Percentiles rank a stretch among this genome's conserved stretches.
These are phyloP conservation scores for Xenus cinereus DNA, from an alignment of 2,113 vertebrate species.

Conservation along the genomic window DNA sequence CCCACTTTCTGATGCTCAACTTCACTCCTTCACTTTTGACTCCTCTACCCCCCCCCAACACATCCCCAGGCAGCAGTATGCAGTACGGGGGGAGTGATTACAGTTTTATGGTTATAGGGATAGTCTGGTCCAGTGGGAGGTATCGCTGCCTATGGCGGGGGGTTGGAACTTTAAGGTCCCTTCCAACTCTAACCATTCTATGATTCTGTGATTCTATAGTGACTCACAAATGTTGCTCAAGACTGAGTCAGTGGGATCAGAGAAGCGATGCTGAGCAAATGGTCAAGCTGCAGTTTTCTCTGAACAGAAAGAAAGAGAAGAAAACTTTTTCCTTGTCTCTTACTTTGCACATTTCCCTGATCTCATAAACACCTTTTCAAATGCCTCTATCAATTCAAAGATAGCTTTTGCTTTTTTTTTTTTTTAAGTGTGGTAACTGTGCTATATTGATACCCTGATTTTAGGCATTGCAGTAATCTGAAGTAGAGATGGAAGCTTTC, in stretches of 20 bases:
- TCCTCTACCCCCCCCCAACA: not conserved
- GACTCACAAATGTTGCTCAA: not conserved
- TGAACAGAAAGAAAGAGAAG: not conserved
- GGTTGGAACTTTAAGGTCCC: too few relatives aligned
- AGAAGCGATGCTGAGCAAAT: not conserved
- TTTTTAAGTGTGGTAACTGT: not conserved
- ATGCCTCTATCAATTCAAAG: not conserved
- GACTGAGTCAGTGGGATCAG: not conserved
- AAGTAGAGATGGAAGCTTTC: not conserved
- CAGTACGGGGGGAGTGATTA: accelerated
- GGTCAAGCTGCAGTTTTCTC: not conserved
- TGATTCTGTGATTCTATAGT: not conserved
- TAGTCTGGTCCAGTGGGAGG: not conserved
- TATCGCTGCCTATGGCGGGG: too few relatives aligned
- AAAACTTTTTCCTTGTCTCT: not conserved
- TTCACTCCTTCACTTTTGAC: not conserved
- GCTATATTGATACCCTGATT: not conserved
- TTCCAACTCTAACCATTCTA: too few relatives aligned
- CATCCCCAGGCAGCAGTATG: not conserved
- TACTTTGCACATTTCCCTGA: not conserved
- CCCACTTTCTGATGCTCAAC: not conserved
- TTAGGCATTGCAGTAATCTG: not conserved
- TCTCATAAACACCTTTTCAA: not conserved
- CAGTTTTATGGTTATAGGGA: accelerated
- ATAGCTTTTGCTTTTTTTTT: not conserved